phyloP scores from a whole-genome alignment of 2,113 vertebrate genomes.

The Sitta europaea region DNA sequence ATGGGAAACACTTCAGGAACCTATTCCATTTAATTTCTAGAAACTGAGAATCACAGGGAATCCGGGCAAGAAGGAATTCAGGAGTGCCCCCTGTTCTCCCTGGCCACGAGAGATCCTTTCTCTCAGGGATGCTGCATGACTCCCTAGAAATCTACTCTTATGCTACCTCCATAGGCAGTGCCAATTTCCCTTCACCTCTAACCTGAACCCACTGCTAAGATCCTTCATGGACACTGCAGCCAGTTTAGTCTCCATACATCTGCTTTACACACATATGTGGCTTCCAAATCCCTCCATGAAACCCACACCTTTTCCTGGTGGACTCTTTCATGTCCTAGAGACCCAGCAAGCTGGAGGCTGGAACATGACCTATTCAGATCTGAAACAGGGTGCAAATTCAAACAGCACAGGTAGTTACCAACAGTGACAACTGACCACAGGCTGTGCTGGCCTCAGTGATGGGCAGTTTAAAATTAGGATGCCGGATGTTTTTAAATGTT shows the following conservation, averaged over 20 bases:
- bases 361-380: fast-evolving
- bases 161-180: not conserved
- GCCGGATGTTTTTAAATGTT: not conserved
- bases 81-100: not conserved
- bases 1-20: not conserved
- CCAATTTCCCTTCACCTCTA: not conserved
- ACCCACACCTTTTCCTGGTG: not conserved
- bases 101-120: not conserved
- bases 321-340: not conserved
- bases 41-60: not conserved
- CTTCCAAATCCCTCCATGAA: not conserved
- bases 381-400: not conserved
- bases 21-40: not conserved
- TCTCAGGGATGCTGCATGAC: not conserved
- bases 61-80: not conserved
- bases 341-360: not conserved
- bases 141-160: not conserved
- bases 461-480: not conserved
- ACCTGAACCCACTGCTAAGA: not conserved
- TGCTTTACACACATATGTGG: not conserved
- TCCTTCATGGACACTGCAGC: too few species aligned
- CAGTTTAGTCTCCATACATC: fast-evolving
- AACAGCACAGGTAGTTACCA: not conserved
- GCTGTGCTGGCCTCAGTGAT: not conserved
- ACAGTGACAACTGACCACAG: not conserved